Base-by-base conservation (phyloP, 2,797 vertebrate species). In the Helarctos malayanus region DNA sequence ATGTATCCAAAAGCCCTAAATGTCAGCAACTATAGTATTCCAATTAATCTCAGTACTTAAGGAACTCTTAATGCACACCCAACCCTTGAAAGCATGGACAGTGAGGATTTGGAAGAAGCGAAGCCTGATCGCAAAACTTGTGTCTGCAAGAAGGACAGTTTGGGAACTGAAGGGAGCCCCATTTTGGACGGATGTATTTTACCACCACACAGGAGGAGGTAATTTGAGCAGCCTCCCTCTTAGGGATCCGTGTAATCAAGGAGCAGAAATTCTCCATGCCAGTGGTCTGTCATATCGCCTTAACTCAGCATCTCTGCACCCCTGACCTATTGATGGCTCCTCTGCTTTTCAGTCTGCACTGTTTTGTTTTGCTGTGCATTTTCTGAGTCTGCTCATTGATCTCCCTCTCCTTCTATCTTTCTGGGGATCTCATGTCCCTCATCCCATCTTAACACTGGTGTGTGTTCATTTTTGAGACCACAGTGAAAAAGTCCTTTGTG, bases 231-330 rank as follows among this genome's bases (percentile, higher is more conserved):
- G 96, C 92, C 78, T 97, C 84, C 92, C 8, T 93, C 35, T 19
- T 97, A 98, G 84, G 47, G 93, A 98, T 97, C 93, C 76, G 27
- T 25, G 21, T 45, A 93, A 3, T 96, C 61, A 56, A 41, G 29
- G 76, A 98, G 81, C 78, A 97, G 83, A 97, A 97, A 98, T 97
- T 98, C 94, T 97, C 86, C 68, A 21, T 96, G 97, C 96, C 85
- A 29, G 32, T 12, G 52, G 88, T 87, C 97, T 96, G 84, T 90
- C 97, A 88, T 98, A 96, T 95, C 97, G 97, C 97, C 96, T 54
- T 71, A 85, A 79, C 23, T 57, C n/a, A 49, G 78, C 93, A 89
- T 97, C 97, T 97, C 97, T 96, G 90, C 95, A 78, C 89, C 35
- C 94, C 93, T 93, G 92, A 83, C 75, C 81, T 97, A 94, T 10